These are phyloP conservation scores for Liasis olivaceus DNA, from an alignment of 2,797 vertebrate genomes.

Conservation along the genomic window DNA sequence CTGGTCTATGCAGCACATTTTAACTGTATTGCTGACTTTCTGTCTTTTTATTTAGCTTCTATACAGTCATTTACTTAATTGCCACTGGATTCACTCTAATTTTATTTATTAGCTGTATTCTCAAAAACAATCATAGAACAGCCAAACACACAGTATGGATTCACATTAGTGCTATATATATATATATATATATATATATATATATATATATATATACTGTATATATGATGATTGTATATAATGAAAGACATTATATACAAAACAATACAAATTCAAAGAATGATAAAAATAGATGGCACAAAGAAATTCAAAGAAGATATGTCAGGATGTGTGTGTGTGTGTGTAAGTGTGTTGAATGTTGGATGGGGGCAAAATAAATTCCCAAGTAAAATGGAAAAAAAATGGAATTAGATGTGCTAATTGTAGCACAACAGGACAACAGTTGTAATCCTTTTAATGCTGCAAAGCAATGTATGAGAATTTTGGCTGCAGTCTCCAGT, in stretches of 20 bases:
- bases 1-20: conserved; percentile 35
- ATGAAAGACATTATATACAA: too few relatives aligned
- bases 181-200: neutral
- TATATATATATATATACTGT: too few relatives aligned
- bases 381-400: neutral
- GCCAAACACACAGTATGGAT: neutral
- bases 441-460: neutral
- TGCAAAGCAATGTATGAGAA: neutral
- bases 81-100: conserved; percentile 52
- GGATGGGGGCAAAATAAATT: neutral
- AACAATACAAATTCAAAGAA: neutral
- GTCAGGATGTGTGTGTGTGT: neutral
- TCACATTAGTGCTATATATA: conserved; percentile 5
- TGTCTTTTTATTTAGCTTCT: conserved; percentile 45
- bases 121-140: conserved; percentile 31
- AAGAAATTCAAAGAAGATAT: neutral
- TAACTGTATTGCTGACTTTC: conserved; percentile 25
- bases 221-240: neutral
- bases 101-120: conserved; percentile 49
- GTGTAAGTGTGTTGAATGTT: neutral
- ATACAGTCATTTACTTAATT: conserved; percentile 46
- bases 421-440: neutral
- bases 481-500: neutral
- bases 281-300: neutral
- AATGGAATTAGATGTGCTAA: neutral